Percentiles rank a stretch among this genome's conserved stretches.
phyloP scores from a whole-genome alignment of 2,888 invertebrate species.

The Eristalinus sepulchralis region DNA sequence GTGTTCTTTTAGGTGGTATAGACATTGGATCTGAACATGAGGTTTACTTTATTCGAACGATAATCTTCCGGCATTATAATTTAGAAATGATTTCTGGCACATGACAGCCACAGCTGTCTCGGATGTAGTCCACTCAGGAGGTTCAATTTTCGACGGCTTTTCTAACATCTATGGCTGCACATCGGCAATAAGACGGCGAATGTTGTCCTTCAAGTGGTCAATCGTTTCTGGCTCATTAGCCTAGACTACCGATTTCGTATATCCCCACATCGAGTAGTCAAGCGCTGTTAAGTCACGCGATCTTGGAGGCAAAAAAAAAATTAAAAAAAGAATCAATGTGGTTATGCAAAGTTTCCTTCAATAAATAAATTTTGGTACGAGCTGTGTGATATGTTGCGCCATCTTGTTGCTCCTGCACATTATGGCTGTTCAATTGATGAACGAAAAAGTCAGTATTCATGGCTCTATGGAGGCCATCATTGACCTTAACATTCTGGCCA shows the following conservation, averaged over 20 bases:
- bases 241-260: neutral
- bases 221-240: neutral
- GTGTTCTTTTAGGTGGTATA: too few species aligned
- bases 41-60: too few species aligned
- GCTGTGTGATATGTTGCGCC: slow-evolving; percentile 33
- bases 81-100: neutral
- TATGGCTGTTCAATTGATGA: slow-evolving; percentile 12
- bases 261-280: neutral
- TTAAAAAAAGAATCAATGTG: too few species aligned
- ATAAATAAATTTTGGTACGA: slow-evolving; percentile 19
- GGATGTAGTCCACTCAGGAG: neutral
- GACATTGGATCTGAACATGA: too few species aligned
- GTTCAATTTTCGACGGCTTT: neutral
- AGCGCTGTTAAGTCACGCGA: neutral
- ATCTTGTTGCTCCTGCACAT: slow-evolving; percentile 34
- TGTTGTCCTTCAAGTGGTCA: neutral
- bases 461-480: slow-evolving; percentile 40
- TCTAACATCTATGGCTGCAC: neutral
- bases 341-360: slow-evolving; percentile 14
- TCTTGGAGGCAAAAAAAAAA: neutral
- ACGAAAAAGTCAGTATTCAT: slow-evolving; percentile 48
- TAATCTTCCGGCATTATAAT: neutral
- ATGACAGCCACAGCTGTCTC: neutral
- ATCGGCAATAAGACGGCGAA: neutral
- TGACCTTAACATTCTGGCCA: slow-evolving; percentile 50